Conservation (phyloP, 1,140 invertebrate species). For the Bombus pyrosoma region DNA sequence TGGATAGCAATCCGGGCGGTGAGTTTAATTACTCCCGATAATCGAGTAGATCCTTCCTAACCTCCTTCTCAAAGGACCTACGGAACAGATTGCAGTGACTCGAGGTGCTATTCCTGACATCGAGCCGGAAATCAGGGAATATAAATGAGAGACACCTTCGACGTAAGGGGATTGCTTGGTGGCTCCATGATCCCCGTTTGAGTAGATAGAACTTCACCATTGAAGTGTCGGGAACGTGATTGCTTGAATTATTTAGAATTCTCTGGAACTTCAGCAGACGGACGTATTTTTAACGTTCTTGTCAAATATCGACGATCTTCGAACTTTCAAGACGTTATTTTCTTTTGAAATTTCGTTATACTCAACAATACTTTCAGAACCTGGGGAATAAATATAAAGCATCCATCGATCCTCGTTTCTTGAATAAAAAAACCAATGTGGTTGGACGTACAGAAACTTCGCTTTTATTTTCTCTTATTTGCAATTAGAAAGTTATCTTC, state of each 20-base stretch:
- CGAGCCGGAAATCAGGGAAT: slow-evolving; percentile 46
- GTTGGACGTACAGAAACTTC: too few species aligned
- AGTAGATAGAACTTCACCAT: not conserved
- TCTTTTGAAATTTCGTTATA: too few species aligned
- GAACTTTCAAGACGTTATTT: too few species aligned
- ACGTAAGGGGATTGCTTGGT: not conserved
- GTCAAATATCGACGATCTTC: not conserved
- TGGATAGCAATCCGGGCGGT: slow-evolving; percentile 16
- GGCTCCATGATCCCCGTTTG: not conserved
- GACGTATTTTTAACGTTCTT: not conserved
- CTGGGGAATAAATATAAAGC: too few species aligned
- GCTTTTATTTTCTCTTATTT: too few species aligned
- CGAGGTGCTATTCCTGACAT: slow-evolving; percentile 6
- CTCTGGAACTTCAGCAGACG: not conserved
- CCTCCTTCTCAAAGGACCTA: slow-evolving; percentile 31
- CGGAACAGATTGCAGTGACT: slow-evolving; percentile 34
- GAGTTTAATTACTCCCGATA: slow-evolving; percentile 53
- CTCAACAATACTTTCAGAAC: too few species aligned
- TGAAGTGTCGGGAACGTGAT: not conserved
- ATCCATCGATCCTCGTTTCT: too few species aligned
- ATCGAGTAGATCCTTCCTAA: slow-evolving; percentile 50
- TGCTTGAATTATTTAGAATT: not conserved
- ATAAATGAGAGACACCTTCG: slow-evolving; percentile 41
- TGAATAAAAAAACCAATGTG: too few species aligned
- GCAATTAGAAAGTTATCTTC: too few species aligned